A percentile compares a stretch with the other conserved stretches of the same genome.
Conservation (phyloP, 2,888 invertebrate genomes). For the Xestia rhomboidea region DNA sequence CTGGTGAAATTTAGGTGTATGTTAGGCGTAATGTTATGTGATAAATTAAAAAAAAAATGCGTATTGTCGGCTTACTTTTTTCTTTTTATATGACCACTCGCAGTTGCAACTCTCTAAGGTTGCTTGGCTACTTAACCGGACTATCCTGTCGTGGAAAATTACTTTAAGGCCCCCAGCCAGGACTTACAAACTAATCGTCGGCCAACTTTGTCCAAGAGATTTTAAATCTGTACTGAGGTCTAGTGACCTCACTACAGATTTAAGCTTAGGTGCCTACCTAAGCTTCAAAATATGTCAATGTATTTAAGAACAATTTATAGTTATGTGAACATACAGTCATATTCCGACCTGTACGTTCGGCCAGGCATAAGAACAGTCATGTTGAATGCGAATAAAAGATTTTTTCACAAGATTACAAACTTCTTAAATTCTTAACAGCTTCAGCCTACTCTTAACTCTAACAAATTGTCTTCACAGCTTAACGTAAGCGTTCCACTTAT, state of each 20-base stretch:
- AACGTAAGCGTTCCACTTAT: constrained; percentile 35
- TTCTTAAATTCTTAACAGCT: constrained; percentile 32
- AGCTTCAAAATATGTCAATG: not conserved
- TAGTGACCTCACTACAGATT: not conserved
- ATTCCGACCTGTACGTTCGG: not conserved
- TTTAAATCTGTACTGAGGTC: not conserved
- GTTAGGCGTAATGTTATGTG: not conserved
- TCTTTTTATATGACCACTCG: too few relatives aligned
- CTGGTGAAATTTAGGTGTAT: not conserved
- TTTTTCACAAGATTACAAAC: constrained; percentile 16
- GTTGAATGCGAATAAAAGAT: not conserved
- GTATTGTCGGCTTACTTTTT: not conserved
- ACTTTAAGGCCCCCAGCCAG: too few relatives aligned
- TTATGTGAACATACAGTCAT: not conserved
- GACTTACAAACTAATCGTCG: too few relatives aligned
- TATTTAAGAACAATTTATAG: not conserved
- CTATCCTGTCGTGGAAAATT: too few relatives aligned
- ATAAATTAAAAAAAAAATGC: not conserved
- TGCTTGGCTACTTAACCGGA: too few relatives aligned
- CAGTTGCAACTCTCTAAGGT: too few relatives aligned
- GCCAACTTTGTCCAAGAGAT: not conserved
- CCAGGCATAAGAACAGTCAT: not conserved
- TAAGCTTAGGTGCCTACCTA: too few relatives aligned
- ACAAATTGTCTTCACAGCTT: constrained; percentile 46
- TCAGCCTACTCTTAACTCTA: constrained; percentile 40